Conservation (phyloP, 2,113 vertebrate species). For the Amphiprion ocellaris region DNA sequence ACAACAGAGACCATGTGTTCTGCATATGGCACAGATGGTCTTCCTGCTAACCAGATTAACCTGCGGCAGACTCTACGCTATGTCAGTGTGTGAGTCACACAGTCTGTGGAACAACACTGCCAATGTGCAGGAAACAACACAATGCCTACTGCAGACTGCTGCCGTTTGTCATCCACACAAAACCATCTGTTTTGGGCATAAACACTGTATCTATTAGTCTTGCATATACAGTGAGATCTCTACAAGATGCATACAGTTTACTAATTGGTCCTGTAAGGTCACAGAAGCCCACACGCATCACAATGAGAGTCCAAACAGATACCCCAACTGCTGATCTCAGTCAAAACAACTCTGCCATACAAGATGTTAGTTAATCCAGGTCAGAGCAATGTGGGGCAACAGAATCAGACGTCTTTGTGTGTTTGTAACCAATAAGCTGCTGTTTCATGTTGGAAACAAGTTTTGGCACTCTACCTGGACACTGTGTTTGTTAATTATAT, state of each 20-base stretch:
- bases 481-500: too few relatives aligned
- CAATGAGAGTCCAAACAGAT: too few relatives aligned
- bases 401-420: too few relatives aligned
- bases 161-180: not conserved
- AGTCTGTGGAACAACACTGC: not conserved
- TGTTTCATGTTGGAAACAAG: too few relatives aligned
- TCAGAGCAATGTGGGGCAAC: too few relatives aligned
- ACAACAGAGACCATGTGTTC: conserved; percentile 55
- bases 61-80: conserved; percentile 14
- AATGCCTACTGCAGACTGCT: not conserved
- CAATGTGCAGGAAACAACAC: conserved; percentile 29
- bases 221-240: not conserved
- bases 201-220: not conserved
- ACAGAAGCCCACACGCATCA: not conserved
- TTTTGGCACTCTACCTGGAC: too few relatives aligned
- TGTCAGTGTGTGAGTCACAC: conserved; percentile 13
- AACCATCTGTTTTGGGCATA: not conserved
- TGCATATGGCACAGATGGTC: conserved; percentile 64
- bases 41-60: conserved; percentile 67
- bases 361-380: too few relatives aligned
- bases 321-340: too few relatives aligned
- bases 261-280: not conserved
- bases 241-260: not conserved
- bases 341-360: too few relatives aligned
- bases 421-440: too few relatives aligned